A percentile compares a stretch with the other conserved stretches of the same genome.
phyloP scores from a whole-genome alignment of 92 coral and sea anemone species.

The Palythoa grandiflora region DNA sequence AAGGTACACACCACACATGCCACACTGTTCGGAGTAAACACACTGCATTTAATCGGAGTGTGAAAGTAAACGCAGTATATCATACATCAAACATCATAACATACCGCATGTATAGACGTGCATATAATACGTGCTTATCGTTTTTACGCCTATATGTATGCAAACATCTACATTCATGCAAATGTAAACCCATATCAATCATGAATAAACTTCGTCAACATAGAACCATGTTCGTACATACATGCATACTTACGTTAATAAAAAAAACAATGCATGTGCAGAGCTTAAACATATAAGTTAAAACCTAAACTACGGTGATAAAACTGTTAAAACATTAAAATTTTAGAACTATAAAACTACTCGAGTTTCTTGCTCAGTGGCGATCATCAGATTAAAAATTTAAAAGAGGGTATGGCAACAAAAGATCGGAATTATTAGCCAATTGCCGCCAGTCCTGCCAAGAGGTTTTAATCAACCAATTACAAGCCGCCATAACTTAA shows the following conservation, averaged over 20 bases:
- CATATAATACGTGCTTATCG: background rate
- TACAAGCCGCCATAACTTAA: no score
- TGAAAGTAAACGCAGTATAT: background rate
- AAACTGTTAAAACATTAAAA: no score
- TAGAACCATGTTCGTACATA: background rate
- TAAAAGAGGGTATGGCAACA: no score
- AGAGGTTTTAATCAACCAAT: no score
- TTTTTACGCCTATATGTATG: background rate
- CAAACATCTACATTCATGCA: background rate
- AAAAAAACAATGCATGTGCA: no score
- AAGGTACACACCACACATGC: constrained; percentile 40
- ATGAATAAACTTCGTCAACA: background rate
- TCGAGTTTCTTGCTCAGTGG: no score
- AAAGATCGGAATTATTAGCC: no score
- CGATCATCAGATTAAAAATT: no score
- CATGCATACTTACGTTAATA: background rate
- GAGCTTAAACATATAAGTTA: no score
- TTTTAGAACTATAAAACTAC: no score
- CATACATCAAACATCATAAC: background rate
- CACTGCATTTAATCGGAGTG: background rate
- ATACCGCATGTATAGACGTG: background rate
- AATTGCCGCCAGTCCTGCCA: no score
- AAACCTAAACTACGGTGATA: no score
- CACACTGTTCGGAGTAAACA: background rate
- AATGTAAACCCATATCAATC: background rate